Percentiles rank a stretch among this genome's conserved stretches.
phyloP scores from a whole-genome alignment of 1,140 invertebrate species.

The Phortica variegata region DNA sequence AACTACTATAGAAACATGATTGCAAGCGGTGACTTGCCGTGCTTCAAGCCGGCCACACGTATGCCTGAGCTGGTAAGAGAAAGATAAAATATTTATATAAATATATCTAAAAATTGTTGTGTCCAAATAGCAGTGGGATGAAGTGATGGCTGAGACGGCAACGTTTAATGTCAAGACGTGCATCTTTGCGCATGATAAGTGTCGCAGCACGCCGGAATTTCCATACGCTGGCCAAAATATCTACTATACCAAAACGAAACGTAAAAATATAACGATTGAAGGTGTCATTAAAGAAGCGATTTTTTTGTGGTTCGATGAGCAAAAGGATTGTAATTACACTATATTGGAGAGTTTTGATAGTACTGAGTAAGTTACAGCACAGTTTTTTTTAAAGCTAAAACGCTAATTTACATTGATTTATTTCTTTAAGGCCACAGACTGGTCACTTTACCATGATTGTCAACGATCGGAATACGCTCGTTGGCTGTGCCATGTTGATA shows the following conservation, averaged over 20 bases:
- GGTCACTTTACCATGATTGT: conserved; percentile 5
- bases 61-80: conserved; percentile 15
- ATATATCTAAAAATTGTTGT: not conserved
- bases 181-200: conserved; percentile 9
- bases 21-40: conserved; percentile 6
- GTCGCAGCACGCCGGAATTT: conserved; percentile 6
- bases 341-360: not conserved
- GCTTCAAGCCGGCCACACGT: conserved; percentile 13
- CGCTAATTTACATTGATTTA: not conserved
- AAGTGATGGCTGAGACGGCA: conserved; percentile 1
- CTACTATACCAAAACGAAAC: conserved; percentile 4
- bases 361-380: not conserved
- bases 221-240: conserved; percentile 12
- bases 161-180: conserved; percentile 8
- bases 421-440: conserved; percentile 4
- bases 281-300: conserved; percentile 5
- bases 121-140: conserved; percentile 10
- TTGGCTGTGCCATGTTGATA: conserved; percentile 8
- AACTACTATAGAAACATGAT: conserved; percentile 16
- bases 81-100: not conserved
- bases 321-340: conserved; percentile 1
- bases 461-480: conserved; percentile 1
- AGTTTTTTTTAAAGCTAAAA: not conserved
- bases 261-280: not conserved
- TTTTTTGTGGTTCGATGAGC: conserved; percentile 9